Evolutionary conservation across 2,113 vertebrate genomes (phyloP).

Genomic region (Uropsilus gracilis): DNA sequence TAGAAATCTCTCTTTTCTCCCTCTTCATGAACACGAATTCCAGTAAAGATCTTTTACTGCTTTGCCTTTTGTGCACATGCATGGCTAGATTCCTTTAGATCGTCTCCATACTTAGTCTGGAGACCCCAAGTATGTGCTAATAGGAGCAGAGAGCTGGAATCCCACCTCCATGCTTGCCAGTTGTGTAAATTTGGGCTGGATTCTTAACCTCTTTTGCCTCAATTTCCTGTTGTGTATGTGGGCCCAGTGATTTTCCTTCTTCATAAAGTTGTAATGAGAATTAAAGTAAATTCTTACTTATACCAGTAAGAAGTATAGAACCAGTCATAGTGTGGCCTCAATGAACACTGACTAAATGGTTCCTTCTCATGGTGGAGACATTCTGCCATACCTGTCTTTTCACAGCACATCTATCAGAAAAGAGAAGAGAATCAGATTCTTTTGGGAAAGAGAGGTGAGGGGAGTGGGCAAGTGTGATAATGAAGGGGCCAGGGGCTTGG

Average conservation of each 20-base stretch:
- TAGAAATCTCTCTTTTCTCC: too few species aligned
- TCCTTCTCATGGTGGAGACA: neutral
- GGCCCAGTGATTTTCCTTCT: too few species aligned
- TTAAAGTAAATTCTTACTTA: too few species aligned
- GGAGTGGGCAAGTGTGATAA: too few species aligned
- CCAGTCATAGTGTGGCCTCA: fast-evolving
- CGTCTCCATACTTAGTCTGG: too few species aligned
- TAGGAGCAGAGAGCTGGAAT: neutral
- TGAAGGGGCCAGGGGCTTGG: too few species aligned
- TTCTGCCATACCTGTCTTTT: neutral
- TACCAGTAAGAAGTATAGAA: neutral
- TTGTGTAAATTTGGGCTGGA: neutral
- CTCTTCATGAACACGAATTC: too few species aligned
- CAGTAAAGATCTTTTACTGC: too few species aligned
- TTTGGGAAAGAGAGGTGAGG: too few species aligned
- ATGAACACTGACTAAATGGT: neutral
- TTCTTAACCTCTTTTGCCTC: neutral
- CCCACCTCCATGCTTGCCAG: fast-evolving
- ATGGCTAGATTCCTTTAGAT: too few species aligned
- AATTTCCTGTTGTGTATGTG: neutral
- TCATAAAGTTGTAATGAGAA: neutral
- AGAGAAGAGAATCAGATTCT: neutral
- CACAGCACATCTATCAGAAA: neutral
- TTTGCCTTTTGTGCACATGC: too few species aligned
- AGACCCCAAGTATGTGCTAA: too few species aligned